These are phyloP conservation scores for Mystacornis crossleyi DNA, from an alignment of 2,113 vertebrate species.

Conservation along the genomic window DNA sequence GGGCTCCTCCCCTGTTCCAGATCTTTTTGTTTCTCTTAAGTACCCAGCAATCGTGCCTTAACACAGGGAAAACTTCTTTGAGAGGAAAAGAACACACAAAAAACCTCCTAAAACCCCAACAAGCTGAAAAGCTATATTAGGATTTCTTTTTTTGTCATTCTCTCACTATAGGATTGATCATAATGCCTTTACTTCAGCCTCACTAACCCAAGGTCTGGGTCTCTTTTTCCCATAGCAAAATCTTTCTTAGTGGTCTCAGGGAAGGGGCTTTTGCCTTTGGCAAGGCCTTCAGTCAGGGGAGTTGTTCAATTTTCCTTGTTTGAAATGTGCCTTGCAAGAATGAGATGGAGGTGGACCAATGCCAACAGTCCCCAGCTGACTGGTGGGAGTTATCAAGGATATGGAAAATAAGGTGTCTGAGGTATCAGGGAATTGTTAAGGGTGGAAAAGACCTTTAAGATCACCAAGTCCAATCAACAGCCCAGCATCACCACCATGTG, in stretches of 20 bases:
- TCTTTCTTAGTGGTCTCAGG: neutral
- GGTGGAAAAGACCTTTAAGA: neutral
- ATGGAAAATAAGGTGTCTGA: neutral
- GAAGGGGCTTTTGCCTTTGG: neutral
- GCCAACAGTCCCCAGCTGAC: neutral
- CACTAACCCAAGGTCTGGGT: neutral
- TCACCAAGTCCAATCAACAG: neutral
- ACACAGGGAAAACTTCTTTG: too few relatives aligned
- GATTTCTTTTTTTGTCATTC: neutral
- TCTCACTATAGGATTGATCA: neutral
- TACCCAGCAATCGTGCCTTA: too few relatives aligned
- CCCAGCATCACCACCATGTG: neutral
- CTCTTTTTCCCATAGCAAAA: neutral
- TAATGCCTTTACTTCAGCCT: neutral
- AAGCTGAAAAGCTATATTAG: neutral
- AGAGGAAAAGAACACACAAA: too few relatives aligned
- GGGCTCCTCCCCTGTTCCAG: too few relatives aligned
- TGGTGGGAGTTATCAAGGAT: neutral
- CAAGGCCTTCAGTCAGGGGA: neutral
- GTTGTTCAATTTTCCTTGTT: neutral
- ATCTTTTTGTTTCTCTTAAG: too few relatives aligned
- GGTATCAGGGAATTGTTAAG: neutral
- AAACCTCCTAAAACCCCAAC: too few relatives aligned
- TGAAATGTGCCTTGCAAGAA: neutral
- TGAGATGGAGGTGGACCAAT: neutral